Evolutionary conservation across 2,797 vertebrate species (phyloP), one percentile per base, ranked within the genome.

Genomic region (Phalloptychus januarius): DNA sequence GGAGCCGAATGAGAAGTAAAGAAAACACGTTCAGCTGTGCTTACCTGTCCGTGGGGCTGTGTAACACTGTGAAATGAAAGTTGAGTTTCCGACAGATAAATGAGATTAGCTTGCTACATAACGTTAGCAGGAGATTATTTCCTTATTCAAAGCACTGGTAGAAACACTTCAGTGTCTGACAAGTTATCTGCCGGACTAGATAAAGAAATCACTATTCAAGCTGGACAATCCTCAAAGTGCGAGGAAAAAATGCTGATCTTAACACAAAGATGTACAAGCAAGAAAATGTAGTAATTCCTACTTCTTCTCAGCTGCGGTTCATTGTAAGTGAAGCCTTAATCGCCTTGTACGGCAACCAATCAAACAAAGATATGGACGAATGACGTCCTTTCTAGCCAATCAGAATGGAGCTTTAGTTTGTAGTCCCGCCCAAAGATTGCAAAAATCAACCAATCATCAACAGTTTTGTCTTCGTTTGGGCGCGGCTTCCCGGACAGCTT

Each of bases 91-190:
- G 61, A 81, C 65, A 81, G 76, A 80, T 76, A 85, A 87, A 78
- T 84, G 87, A 88, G 88, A 93, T 92, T 92, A 93, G 92, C 92
- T 87, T 80, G 92, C 93, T 94, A 92, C 92, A 94, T 94, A 87
- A 81, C 91, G 89, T 88, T 94, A 94, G 93, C 94, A 82, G 46
- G 33, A 82, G 58, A 86, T 87, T 77, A 87, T 87, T 94, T 94
- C 93, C 91, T 93, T 80, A 86, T 92, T 89, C 63, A 78, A 80
- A 83, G 81, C 80, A 85, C 77, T 83, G 84, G 54, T 11, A 48
- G 74, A 74, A 61, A 81, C 72, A 79, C 72, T 77, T 81, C 11
- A 38, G 33, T 6, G 5, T 48, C 0, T 12, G 25, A n/a, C 25
- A 52, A 78, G 46, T 75, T 67, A 0, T 48, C 52, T 46, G 38